Percentiles rank a stretch among this genome's conserved stretches.
Conservation (phyloP, 2,113 vertebrate genomes). For the Platysternon megacephalum region DNA sequence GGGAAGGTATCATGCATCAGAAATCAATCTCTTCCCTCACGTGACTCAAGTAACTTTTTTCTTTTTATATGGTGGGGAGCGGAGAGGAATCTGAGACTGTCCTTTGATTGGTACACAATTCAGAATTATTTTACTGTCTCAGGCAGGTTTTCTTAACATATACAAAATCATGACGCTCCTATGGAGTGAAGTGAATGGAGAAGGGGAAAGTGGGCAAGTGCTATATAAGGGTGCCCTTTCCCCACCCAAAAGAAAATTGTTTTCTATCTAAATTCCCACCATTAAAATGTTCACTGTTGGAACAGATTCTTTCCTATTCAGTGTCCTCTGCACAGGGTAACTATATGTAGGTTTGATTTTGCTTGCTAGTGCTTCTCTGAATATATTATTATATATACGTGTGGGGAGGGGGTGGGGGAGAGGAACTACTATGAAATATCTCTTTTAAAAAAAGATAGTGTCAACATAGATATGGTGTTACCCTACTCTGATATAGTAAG, state of each 20-base stretch:
- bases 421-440: background rate
- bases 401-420: background rate
- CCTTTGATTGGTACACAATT: background rate
- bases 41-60: fast-evolving
- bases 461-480: fast-evolving
- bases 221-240: fast-evolving
- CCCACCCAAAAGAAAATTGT: background rate
- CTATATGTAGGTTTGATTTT: background rate
- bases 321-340: background rate
- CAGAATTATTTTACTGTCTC: background rate
- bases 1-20: background rate
- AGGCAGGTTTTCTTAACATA: fast-evolving
- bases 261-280: background rate
- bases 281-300: background rate
- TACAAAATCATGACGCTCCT: background rate
- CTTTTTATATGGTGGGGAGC: fast-evolving
- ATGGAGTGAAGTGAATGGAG: background rate
- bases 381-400: background rate
- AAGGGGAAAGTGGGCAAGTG: background rate
- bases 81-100: background rate
- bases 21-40: background rate
- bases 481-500: background rate
- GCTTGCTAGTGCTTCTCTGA: background rate
- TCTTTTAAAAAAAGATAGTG: too few relatives aligned
- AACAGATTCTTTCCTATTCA: background rate